Evolutionary conservation across 1,140 invertebrate genomes (phyloP), one percentile per base, ranked within the genome.

Genomic region (Cotesia chilonis): DNA sequence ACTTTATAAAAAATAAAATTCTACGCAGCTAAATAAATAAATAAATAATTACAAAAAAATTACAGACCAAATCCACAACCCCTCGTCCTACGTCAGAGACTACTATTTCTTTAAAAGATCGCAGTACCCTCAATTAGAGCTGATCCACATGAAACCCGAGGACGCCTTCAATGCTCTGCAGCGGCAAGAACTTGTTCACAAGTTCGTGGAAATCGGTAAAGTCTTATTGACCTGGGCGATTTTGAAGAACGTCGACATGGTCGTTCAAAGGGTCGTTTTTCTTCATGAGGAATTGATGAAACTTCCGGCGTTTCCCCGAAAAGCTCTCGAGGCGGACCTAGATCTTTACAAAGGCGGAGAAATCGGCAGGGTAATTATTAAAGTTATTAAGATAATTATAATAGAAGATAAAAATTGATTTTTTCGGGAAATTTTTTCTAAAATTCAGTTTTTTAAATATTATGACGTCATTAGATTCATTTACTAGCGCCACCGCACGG

Each of bases 21-120:
- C 52, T 59, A 36, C 36, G 61, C 14, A 69, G 52, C 52, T 17
- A 36, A 28, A 59, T n/a, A 7, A 59, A 59, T 59, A 14, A 41
- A 28, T n/a, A 14, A 14, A 14, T 14, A 6, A 61, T 37, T 68
- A 35, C 54, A 52, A 57, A 75, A 47, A 75, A 55, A 37, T 54
- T 85, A 4, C 85, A 97, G 96, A 94, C 88, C 95, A 97, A 90
- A 97, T 98, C 75, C 94, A 97, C 78, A 98, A 98, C 86, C 92
- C 96, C 0, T 93, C 94, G 71, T 93, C 94, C 20, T 99, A 97
- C 84, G 97, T 99, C 0, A 88, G 98, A 63, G 98, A 99, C 82
- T 96, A 97, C 84, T 99, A 99, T 84, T 99, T 99, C 85, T 99
- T 99, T 87, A 98, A 99, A 82, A 90, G 98, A 20, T 98, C 97